Evolutionary conservation across 2,113 vertebrate species (phyloP).

Genomic region (Platanista minor): DNA sequence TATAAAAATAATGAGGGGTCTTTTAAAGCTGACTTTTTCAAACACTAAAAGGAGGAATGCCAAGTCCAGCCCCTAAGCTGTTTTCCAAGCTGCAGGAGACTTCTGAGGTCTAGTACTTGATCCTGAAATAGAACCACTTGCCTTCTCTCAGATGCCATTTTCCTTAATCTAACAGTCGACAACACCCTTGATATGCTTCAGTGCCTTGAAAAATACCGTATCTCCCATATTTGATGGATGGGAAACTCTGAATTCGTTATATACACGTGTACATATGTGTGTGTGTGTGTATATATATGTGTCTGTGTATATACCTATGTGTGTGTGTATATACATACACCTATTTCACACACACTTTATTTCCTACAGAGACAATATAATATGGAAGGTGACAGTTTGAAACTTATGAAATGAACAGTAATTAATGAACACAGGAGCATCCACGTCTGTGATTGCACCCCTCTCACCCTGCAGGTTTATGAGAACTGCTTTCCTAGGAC

Average conservation of each 20-base stretch:
- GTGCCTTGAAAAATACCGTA: background rate
- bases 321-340: no score
- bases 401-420: background rate
- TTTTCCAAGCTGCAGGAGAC: background rate
- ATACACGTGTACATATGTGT: fast-evolving
- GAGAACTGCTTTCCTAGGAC: background rate
- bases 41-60: background rate
- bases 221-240: background rate
- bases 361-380: background rate
- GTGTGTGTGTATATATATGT: background rate
- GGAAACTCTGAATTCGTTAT: background rate
- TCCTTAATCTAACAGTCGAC: fast-evolving
- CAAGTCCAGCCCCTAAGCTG: fast-evolving
- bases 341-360: background rate
- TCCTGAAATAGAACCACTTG: background rate
- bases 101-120: fast-evolving
- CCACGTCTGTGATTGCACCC: fast-evolving
- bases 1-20: background rate
- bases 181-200: background rate
- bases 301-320: no score
- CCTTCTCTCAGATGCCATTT: fast-evolving
- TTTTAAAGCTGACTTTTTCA: background rate
- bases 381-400: background rate
- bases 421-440: background rate
- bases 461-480: fast-evolving